phyloP scores from a whole-genome alignment of 2,113 vertebrate species.

The Protobothrops flavoviridis region DNA sequence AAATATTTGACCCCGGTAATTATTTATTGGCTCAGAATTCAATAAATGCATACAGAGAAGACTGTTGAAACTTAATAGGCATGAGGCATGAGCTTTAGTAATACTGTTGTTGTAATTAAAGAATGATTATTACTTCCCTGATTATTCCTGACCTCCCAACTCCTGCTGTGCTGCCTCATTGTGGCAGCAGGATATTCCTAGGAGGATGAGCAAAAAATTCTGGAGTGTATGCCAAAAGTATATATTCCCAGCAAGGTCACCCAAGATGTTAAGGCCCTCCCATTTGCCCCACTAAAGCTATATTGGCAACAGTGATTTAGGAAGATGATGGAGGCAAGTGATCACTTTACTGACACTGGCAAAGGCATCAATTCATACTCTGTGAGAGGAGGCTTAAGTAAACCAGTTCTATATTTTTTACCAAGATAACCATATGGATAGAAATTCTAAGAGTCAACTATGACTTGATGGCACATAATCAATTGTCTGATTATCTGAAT shows the following conservation, averaged over 20 bases:
- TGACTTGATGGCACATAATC: background rate
- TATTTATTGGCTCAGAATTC: background rate
- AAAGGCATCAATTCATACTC: background rate
- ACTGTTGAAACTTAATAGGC: background rate
- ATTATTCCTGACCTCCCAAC: background rate
- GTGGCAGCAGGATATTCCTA: background rate
- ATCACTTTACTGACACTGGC: background rate
- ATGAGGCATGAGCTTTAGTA: background rate
- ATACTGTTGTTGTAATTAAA: background rate
- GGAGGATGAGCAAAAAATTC: background rate
- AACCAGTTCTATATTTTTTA: background rate
- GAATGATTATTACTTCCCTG: background rate
- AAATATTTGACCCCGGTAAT: background rate
- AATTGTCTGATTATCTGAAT: background rate
- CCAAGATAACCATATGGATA: background rate
- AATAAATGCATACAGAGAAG: background rate
- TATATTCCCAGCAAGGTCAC: background rate
- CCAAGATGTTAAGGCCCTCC: background rate
- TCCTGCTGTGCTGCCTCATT: background rate
- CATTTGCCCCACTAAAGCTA: background rate
- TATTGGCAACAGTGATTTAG: background rate
- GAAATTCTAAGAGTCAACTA: background rate
- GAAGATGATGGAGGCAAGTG: background rate
- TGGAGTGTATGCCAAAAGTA: background rate
- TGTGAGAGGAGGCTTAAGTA: background rate